phyloP scores from a whole-genome alignment of 2,888 invertebrate genomes.

The Lutraria lutraria region DNA sequence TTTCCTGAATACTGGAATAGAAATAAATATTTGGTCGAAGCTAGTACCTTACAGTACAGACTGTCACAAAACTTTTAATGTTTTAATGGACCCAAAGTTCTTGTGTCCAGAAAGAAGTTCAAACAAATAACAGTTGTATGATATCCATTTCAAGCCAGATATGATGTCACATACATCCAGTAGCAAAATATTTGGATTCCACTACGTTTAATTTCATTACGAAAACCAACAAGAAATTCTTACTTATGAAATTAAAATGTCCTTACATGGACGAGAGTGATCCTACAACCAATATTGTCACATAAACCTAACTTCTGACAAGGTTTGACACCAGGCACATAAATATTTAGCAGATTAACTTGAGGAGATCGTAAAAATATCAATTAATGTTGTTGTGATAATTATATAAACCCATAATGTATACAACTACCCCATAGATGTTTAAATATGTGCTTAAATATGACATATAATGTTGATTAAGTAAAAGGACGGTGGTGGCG shows the following conservation, averaged over 20 bases:
- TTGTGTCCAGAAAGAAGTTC: background rate
- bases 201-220: background rate
- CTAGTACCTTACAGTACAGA: too few relatives aligned
- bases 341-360: background rate
- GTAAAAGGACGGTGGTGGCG: too few relatives aligned
- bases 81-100: too few relatives aligned
- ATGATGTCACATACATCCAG: background rate
- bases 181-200: conserved; percentile 3
- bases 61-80: too few relatives aligned
- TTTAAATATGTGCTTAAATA: background rate
- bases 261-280: background rate
- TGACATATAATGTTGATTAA: background rate
- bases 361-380: background rate
- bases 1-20: too few relatives aligned
- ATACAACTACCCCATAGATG: background rate
- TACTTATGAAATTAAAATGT: conserved; percentile 5
- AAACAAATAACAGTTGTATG: background rate
- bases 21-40: too few relatives aligned
- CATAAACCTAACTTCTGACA: background rate
- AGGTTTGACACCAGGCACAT: background rate
- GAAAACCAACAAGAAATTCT: background rate
- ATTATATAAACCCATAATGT: background rate
- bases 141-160: background rate
- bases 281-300: background rate
- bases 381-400: background rate